Conservation (phyloP, 2,888 invertebrate genomes). For the Eilema depressum region DNA sequence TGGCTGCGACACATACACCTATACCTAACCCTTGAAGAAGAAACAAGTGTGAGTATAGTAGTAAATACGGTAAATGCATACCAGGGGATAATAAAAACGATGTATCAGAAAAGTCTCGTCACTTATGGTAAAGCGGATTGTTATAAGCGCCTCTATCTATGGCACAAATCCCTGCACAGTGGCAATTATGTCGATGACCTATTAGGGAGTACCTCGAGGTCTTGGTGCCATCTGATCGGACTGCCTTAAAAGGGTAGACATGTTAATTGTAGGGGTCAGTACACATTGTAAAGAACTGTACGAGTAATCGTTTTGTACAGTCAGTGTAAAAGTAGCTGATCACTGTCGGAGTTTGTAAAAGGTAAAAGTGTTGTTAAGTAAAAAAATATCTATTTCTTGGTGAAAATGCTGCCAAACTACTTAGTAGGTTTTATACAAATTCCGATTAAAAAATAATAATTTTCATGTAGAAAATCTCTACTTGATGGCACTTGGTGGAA, state of each 20-base stretch:
- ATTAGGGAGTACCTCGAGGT: conserved; percentile 48
- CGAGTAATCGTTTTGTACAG: not conserved
- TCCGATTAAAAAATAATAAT: too few species aligned
- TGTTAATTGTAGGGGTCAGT: conserved; percentile 23
- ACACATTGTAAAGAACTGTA: conserved; percentile 4
- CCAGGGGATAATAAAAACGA: not conserved
- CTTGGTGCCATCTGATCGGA: conserved; percentile 36
- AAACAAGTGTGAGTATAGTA: too few species aligned
- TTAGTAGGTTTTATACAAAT: too few species aligned
- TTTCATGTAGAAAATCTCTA: too few species aligned
- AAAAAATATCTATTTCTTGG: not conserved
- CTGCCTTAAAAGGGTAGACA: conserved; percentile 26
- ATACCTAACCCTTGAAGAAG: too few species aligned
- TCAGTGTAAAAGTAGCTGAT: not conserved
- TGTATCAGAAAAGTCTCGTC: not conserved
- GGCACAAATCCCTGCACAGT: conserved; percentile 45
- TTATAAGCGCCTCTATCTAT: conserved; percentile 50
- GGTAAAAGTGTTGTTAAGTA: not conserved
- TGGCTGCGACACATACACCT: too few species aligned
- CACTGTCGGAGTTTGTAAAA: too few species aligned
- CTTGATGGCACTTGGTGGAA: too few species aligned
- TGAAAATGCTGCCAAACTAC: too few species aligned
- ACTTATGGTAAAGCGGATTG: conserved; percentile 66
- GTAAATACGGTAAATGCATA: not conserved
- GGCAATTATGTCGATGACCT: conserved; percentile 53